Percentiles rank a stretch among this genome's conserved stretches.
These are phyloP conservation scores for Dendronephthya gigantea DNA, from an alignment of 64 coral and sea anemone species.

Conservation along the genomic window DNA sequence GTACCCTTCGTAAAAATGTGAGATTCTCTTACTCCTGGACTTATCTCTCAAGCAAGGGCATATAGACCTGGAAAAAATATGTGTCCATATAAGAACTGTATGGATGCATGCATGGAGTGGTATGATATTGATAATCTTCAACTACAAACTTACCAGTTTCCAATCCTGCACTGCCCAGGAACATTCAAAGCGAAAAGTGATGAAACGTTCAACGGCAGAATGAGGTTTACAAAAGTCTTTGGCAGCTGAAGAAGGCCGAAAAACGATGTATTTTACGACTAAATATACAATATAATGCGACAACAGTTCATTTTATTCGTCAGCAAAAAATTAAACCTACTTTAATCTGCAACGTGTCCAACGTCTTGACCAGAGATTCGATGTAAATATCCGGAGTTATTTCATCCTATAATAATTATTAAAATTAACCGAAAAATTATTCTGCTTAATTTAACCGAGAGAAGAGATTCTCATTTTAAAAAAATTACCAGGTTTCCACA, in stretches of 20 bases:
- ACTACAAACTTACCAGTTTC: conserved; percentile 46
- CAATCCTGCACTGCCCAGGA: conserved; percentile 25
- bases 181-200: conserved; percentile 30
- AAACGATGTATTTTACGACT: not conserved
- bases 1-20: conserved; percentile 43
- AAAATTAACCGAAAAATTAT: not conserved
- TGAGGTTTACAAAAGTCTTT: conserved; percentile 66
- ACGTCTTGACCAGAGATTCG: not conserved
- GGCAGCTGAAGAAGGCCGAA: conserved; percentile 37
- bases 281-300: not conserved
- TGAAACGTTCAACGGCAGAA: conserved; percentile 72
- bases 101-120: too few species aligned
- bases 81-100: not conserved
- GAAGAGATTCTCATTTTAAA: not conserved
- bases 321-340: too few species aligned
- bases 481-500: conserved; percentile 23
- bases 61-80: conserved; percentile 41
- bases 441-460: not conserved
- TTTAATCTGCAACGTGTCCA: not conserved
- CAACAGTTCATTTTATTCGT: too few species aligned
- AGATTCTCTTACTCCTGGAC: conserved; percentile 5
- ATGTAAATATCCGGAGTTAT: not conserved
- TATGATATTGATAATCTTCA: not conserved
- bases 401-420: not conserved
- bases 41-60: conserved; percentile 47